A percentile compares a stretch with the other conserved stretches of the same genome.
Conservation (phyloP, 2,888 invertebrate genomes). For the Dasysyrphus albostriatus region DNA sequence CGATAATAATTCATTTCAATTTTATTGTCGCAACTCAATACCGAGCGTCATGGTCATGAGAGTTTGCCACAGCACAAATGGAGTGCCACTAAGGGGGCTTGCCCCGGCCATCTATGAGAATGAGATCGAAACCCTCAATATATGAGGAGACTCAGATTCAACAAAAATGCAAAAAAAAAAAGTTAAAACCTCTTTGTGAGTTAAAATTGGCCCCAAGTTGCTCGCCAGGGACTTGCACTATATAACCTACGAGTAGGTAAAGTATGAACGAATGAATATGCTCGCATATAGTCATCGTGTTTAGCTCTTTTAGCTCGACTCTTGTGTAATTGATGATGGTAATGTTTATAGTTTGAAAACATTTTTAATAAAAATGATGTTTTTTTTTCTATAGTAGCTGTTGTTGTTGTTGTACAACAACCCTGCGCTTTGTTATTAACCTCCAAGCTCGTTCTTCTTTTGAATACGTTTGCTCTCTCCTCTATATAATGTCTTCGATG, state of each 20-base stretch:
- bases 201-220: slow-evolving; percentile 73
- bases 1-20: slow-evolving; percentile 73
- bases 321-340: slow-evolving; percentile 74
- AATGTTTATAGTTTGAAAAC: slow-evolving; percentile 75
- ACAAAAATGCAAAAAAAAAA: neutral
- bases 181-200: slow-evolving; percentile 69
- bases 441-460: slow-evolving; percentile 43
- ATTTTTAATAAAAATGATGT: slow-evolving; percentile 73
- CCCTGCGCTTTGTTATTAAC: slow-evolving; percentile 71
- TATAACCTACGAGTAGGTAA: neutral
- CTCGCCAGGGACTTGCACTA: slow-evolving; percentile 67
- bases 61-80: slow-evolving; percentile 16
- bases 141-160: slow-evolving; percentile 21
- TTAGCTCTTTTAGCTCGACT: slow-evolving; percentile 59
- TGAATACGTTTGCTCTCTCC: slow-evolving; percentile 25
- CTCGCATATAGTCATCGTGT: slow-evolving; percentile 19
- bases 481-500: slow-evolving; percentile 17
- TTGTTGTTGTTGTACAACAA: slow-evolving; percentile 48
- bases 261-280: neutral
- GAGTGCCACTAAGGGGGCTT: slow-evolving; percentile 24
- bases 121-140: slow-evolving; percentile 32
- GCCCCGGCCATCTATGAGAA: slow-evolving; percentile 16
- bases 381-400: slow-evolving; percentile 8
- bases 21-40: slow-evolving; percentile 75
- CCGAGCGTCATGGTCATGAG: slow-evolving; percentile 67